phyloP scores from a whole-genome alignment of 1,140 invertebrate genomes.

The Elymnias hypermnestra region DNA sequence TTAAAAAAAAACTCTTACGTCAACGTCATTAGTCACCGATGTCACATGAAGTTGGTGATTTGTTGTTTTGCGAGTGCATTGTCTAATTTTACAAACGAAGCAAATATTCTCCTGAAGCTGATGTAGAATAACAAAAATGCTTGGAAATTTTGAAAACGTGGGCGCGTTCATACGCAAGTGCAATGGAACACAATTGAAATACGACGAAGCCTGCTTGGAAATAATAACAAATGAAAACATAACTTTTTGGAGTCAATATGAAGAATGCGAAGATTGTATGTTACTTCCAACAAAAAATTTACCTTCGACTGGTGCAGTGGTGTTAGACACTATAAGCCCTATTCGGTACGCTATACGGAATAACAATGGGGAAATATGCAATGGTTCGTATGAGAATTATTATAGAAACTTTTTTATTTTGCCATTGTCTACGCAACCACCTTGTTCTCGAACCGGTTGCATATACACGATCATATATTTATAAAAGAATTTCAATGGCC shows the following conservation, averaged over 20 bases:
- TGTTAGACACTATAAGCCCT: constrained; percentile 51
- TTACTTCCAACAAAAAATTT: constrained; percentile 37
- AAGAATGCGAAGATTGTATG: constrained; percentile 59
- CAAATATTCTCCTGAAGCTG: constrained; percentile 4
- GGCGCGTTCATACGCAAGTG: constrained; percentile 48
- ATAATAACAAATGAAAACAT: constrained; percentile 42
- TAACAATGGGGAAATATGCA: constrained; percentile 49
- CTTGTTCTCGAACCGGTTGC: constrained; percentile 4
- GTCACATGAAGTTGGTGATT: too few species aligned
- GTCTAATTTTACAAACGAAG: constrained; percentile 9
- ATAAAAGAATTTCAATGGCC: too few species aligned
- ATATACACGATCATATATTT: not conserved
- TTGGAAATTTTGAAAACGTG: constrained; percentile 50
- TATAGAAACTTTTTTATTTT: constrained; percentile 2
- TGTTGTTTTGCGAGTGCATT: constrained; percentile 23
- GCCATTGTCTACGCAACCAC: constrained; percentile 2
- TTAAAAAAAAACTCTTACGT: too few species aligned
- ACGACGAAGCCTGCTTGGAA: constrained; percentile 61
- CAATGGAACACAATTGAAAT: constrained; percentile 39
- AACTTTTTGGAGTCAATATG: constrained; percentile 57
- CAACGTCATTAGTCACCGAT: too few species aligned
- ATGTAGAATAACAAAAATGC: constrained; percentile 40
- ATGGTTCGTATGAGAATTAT: constrained; percentile 38
- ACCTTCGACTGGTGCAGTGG: constrained; percentile 26
- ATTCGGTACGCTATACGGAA: constrained; percentile 48